Evolutionary conservation across 2,888 invertebrate species (phyloP).

Genomic region (Eumerus sabulonum): DNA sequence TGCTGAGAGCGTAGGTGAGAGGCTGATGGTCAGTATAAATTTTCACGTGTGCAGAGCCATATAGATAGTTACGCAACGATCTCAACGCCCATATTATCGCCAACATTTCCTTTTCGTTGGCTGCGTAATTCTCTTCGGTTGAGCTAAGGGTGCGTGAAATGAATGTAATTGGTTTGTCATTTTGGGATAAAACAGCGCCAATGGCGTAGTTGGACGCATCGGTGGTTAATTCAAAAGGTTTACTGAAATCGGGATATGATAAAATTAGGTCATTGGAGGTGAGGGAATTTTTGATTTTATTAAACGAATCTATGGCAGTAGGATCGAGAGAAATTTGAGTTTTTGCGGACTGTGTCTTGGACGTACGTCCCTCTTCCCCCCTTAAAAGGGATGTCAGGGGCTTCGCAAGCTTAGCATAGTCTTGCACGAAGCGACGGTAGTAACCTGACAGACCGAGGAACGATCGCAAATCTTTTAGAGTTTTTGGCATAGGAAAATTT

Average conservation of each 20-base stretch:
- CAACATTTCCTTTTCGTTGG: too few relatives aligned
- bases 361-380: not conserved
- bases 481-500: too few relatives aligned
- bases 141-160: too few relatives aligned
- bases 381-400: not conserved
- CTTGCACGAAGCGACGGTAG: constrained; percentile 5
- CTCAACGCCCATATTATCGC: too few relatives aligned
- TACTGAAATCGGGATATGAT: not conserved
- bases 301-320: constrained; percentile 9
- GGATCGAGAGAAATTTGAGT: constrained; percentile 5
- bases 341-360: not conserved
- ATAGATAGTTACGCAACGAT: too few relatives aligned
- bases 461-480: too few relatives aligned
- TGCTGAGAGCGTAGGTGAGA: too few relatives aligned
- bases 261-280: not conserved
- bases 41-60: too few relatives aligned
- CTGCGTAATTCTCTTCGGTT: too few relatives aligned
- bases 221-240: constrained; percentile 11
- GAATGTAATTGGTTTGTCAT: too few relatives aligned
- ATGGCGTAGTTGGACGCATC: constrained; percentile 2
- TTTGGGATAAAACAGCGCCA: too few relatives aligned
- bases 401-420: not conserved
- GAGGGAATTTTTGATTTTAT: constrained; percentile 9
- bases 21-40: too few relatives aligned
- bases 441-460: not conserved